Evolutionary conservation across 1,140 invertebrate species (phyloP).

Genomic region (Cyclargus thomasi): DNA sequence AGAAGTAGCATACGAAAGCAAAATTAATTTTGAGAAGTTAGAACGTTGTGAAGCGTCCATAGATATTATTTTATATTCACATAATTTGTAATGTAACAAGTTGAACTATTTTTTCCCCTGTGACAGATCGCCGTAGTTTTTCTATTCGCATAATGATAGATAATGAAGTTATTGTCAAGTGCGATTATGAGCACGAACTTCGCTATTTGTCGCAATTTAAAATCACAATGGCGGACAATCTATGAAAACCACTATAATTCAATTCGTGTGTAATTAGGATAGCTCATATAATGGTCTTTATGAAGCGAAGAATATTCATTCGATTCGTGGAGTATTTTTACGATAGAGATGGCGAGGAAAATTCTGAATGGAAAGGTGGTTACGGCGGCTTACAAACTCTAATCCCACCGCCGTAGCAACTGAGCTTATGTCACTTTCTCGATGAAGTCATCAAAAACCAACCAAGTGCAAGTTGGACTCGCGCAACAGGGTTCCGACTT

Average conservation of each 20-base stretch:
- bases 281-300: not conserved
- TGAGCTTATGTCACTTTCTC: not conserved
- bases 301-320: not conserved
- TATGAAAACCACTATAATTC: not conserved
- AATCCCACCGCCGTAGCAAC: not conserved
- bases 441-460: too few relatives aligned
- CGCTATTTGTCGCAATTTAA: not conserved
- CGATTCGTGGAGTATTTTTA: not conserved
- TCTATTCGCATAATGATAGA: not conserved
- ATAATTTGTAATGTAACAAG: not conserved
- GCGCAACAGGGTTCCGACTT: too few relatives aligned
- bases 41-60: too few relatives aligned
- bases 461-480: too few relatives aligned
- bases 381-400: not conserved
- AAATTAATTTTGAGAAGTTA: too few relatives aligned
- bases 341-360: not conserved
- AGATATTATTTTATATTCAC: not conserved
- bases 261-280: not conserved
- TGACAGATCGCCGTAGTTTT: not conserved
- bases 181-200: not conserved
- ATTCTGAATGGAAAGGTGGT: not conserved
- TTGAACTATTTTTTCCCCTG: not conserved
- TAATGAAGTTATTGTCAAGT: not conserved
- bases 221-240: not conserved
- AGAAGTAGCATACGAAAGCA: too few relatives aligned